Percentiles rank a stretch among this genome's conserved stretches.
phyloP scores from a whole-genome alignment of 2,797 vertebrate species.

The Myotis vivesi region DNA sequence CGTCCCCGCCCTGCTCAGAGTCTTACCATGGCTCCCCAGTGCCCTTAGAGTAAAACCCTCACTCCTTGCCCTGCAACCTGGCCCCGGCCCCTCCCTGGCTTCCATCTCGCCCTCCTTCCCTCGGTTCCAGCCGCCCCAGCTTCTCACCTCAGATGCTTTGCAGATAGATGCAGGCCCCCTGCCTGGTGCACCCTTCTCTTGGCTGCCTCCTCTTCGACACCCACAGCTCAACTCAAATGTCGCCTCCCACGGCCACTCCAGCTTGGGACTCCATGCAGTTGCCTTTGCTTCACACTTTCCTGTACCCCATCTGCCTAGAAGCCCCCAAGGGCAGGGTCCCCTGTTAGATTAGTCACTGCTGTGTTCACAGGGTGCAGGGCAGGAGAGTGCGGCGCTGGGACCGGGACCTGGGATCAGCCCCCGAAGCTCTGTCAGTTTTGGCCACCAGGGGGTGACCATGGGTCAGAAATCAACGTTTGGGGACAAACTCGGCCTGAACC shows the following conservation, averaged over 20 bases:
- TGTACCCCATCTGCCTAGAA: neutral
- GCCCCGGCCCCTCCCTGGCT: neutral
- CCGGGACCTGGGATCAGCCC: fast-evolving
- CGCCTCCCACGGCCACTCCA: neutral
- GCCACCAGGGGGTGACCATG: constrained; percentile 31
- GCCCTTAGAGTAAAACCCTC: neutral
- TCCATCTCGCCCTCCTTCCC: neutral
- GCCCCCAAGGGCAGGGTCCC: neutral
- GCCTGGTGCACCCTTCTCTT: neutral
- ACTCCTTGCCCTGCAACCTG: neutral
- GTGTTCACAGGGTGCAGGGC: neutral
- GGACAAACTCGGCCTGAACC: fast-evolving
- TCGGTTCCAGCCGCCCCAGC: neutral
- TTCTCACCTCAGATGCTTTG: fast-evolving
- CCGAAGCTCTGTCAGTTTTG: neutral
- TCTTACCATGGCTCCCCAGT: neutral
- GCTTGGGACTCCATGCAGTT: neutral
- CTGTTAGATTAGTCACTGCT: neutral
- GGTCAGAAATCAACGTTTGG: neutral
- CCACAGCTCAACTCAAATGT: neutral
- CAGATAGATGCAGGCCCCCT: fast-evolving
- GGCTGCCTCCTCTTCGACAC: neutral
- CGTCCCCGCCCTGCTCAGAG: neutral
- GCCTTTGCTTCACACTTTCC: neutral
- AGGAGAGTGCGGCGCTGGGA: neutral